Evolutionary conservation across 2,797 vertebrate species (phyloP).

Genomic region (Leptodactylus fallax): DNA sequence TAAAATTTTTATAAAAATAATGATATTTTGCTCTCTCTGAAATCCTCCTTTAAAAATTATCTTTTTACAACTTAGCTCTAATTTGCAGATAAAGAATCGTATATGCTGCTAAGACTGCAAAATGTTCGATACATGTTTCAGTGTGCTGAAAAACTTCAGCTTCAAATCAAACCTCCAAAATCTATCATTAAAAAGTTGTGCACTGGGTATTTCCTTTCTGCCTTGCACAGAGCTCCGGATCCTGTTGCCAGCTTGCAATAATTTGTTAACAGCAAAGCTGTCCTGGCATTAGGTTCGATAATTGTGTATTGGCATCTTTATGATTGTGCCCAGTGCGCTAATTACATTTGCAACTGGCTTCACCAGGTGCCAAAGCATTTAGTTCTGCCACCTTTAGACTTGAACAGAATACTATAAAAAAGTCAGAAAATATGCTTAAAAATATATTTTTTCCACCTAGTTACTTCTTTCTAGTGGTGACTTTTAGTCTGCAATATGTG

Average conservation of each 20-base stretch:
- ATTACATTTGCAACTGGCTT: not conserved
- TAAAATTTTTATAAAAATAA: too few species aligned
- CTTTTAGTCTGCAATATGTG: conserved; percentile 16
- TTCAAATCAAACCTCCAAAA: not conserved
- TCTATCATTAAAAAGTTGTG: not conserved
- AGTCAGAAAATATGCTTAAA: not conserved
- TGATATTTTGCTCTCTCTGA: too few species aligned
- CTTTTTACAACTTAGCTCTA: too few species aligned
- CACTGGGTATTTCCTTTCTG: not conserved
- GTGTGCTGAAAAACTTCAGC: not conserved
- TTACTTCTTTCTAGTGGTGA: conserved; percentile 6
- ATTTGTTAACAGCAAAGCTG: not conserved
- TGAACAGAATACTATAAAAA: not conserved
- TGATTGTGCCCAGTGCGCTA: not conserved
- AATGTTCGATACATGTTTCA: not conserved
- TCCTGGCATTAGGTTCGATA: not conserved
- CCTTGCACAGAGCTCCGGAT: not conserved
- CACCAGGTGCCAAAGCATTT: not conserved
- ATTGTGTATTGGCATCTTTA: not conserved
- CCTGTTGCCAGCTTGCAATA: not conserved
- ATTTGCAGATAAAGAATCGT: not conserved
- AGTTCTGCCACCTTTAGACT: not conserved
- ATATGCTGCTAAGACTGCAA: not conserved
- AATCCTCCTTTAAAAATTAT: too few species aligned
- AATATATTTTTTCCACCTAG: not conserved